Percentiles rank a stretch among this genome's conserved stretches.
Evolutionary conservation across 2,113 vertebrate genomes (phyloP).

Genomic region (Monopterus albus): DNA sequence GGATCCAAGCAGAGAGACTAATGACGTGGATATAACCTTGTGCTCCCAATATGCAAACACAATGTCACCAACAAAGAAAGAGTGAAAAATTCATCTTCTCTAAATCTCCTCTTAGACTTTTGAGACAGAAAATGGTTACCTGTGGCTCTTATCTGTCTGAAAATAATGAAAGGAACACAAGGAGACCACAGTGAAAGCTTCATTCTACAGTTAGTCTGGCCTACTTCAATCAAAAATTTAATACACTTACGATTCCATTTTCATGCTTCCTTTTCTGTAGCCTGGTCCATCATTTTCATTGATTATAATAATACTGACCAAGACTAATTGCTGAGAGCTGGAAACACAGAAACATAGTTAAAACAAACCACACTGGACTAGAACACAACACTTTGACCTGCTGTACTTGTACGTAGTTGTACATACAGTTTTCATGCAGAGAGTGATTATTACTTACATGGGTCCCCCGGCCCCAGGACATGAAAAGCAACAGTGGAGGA

Average conservation of each 20-base stretch:
- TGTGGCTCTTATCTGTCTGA: slow-evolving; percentile 26
- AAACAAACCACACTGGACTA: background rate
- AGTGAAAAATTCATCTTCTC: slow-evolving; percentile 23
- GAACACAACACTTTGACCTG: background rate
- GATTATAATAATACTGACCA: background rate
- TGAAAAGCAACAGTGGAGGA: no score
- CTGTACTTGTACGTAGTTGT: no score
- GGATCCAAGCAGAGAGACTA: slow-evolving; percentile 70
- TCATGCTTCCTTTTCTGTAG: background rate
- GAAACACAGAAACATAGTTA: background rate
- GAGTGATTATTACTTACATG: background rate
- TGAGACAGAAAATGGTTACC: slow-evolving; percentile 25
- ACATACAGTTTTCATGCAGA: background rate
- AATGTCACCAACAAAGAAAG: slow-evolving; percentile 51
- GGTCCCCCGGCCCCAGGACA: background rate
- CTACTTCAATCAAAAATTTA: background rate
- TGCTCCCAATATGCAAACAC: slow-evolving; percentile 70
- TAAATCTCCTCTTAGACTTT: slow-evolving; percentile 37
- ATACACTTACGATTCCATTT: background rate
- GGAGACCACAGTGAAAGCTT: background rate
- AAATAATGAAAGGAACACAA: slow-evolving; percentile 9
- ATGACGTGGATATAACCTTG: slow-evolving; percentile 57
- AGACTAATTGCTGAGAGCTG: background rate
- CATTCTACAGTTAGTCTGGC: slow-evolving; percentile 12
- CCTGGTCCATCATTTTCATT: background rate